A percentile compares a stretch with the other conserved stretches of the same genome.
phyloP scores from a whole-genome alignment of 2,888 invertebrate genomes.

The Caenorhabditis parvicauda region DNA sequence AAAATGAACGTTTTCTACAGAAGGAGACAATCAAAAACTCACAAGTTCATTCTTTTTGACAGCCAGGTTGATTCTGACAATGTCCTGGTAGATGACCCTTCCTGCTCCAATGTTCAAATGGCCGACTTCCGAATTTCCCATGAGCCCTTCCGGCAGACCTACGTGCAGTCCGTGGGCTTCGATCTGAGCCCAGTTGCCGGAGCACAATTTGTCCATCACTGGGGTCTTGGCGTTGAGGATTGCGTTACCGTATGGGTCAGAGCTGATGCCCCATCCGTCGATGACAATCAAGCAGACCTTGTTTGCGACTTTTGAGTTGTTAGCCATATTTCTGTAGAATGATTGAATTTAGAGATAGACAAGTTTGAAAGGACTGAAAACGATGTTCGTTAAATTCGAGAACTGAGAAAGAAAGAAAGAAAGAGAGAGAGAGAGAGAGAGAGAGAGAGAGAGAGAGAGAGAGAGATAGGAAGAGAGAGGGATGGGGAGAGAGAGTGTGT shows the following conservation, averaged over 20 bases:
- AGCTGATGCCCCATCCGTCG: constrained; percentile 65
- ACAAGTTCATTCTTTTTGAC: constrained; percentile 52
- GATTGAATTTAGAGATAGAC: not conserved
- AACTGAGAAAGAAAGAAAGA: constrained; percentile 2
- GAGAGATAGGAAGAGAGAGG: constrained; percentile 1
- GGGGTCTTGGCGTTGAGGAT: constrained; percentile 65
- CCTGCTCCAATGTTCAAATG: constrained; percentile 66
- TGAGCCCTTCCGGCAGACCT: constrained; percentile 65
- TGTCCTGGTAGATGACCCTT: constrained; percentile 66
- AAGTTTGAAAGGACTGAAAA: not conserved
- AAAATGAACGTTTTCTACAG: not conserved
- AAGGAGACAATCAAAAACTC: not conserved
- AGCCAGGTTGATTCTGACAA: constrained; percentile 65
- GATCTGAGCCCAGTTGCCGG: constrained; percentile 59
- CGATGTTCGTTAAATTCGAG: not conserved
- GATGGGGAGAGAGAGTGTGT: not conserved
- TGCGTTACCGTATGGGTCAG: constrained; percentile 64
- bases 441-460: not conserved
- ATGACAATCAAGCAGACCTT: constrained; percentile 65
- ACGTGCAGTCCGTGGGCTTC: constrained; percentile 65
- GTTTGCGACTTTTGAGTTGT: constrained; percentile 43
- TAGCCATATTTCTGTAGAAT: constrained; percentile 38
- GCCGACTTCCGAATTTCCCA: constrained; percentile 67
- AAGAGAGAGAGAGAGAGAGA: not conserved
- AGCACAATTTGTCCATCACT: constrained; percentile 64